A percentile compares a stretch with the other conserved stretches of the same genome.
phyloP scores from a whole-genome alignment of 2,113 vertebrate species.

The Myrmecobius fasciatus region DNA sequence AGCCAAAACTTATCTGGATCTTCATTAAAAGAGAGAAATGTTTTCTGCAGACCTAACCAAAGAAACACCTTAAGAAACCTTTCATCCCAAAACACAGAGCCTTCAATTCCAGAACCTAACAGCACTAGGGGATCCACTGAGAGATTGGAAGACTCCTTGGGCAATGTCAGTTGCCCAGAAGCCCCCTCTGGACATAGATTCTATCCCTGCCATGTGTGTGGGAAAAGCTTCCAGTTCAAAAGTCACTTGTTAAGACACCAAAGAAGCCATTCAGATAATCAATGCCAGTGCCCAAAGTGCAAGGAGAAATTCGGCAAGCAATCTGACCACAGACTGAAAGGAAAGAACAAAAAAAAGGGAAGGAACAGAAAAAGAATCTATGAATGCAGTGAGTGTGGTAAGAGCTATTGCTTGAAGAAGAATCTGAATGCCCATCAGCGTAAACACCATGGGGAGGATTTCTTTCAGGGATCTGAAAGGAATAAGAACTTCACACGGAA shows the following conservation, averaged over 20 bases:
- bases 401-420: constrained; percentile 86
- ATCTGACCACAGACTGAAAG: rapidly evolving
- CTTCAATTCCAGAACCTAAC: rapidly evolving
- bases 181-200: background rate
- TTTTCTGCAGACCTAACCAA: background rate
- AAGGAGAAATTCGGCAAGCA: background rate
- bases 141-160: background rate
- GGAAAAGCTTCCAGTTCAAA: constrained; percentile 36
- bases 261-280: background rate
- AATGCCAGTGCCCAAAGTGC: background rate
- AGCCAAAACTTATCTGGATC: background rate
- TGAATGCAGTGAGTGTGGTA: constrained; percentile 85
- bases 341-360: rapidly evolving
- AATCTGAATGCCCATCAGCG: constrained; percentile 87
- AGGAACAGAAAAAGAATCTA: constrained; percentile 83
- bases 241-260: background rate
- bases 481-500: constrained; percentile 73
- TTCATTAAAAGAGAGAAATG: constrained; percentile 5
- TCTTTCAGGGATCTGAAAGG: constrained; percentile 70
- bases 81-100: rapidly evolving
- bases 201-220: background rate
- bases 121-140: background rate
- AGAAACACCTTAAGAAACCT: rapidly evolving
- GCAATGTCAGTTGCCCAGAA: background rate
- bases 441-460: constrained; percentile 80